Percentiles rank a stretch among this genome's conserved stretches.
Conservation (phyloP, 2,113 vertebrate species). For the Cyprinodon brontotheroides region DNA sequence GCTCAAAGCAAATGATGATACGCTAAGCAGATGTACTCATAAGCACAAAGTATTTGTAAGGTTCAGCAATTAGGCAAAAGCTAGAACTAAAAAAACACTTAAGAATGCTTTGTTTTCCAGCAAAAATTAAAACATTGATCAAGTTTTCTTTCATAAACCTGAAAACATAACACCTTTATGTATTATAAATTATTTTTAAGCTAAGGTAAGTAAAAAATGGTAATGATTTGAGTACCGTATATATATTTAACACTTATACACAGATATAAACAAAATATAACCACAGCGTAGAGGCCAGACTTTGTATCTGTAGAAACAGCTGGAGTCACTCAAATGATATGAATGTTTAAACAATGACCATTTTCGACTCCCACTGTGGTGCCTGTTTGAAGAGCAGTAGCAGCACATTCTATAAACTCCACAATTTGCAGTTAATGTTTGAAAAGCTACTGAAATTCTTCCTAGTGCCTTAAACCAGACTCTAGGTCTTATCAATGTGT, state of each 20-base stretch:
- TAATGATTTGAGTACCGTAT: constrained; percentile 17
- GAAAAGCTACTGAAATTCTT: constrained; percentile 65
- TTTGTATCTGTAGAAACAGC: constrained; percentile 62
- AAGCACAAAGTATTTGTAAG: background rate
- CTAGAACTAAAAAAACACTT: background rate
- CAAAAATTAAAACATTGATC: background rate
- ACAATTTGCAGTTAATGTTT: constrained; percentile 63
- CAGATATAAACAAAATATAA: constrained; percentile 46
- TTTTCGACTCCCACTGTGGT: constrained; percentile 48
- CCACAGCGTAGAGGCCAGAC: constrained; percentile 38
- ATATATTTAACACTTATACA: background rate
- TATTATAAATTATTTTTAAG: constrained; percentile 2
- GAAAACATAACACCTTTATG: background rate
- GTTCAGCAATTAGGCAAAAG: background rate
- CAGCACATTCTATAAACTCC: constrained; percentile 46
- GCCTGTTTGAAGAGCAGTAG: constrained; percentile 52
- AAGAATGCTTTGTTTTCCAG: background rate
- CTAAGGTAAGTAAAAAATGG: constrained; percentile 29
- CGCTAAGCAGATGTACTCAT: background rate
- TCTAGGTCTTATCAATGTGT: background rate
- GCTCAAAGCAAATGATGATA: background rate
- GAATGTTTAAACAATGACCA: constrained; percentile 73
- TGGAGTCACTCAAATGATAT: constrained; percentile 71
- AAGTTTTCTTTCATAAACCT: background rate
- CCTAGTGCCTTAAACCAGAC: constrained; percentile 46